Percentiles rank a stretch among this genome's conserved stretches.
phyloP scores from a whole-genome alignment of 2,888 invertebrate genomes.

The Athrips mouffetella region DNA sequence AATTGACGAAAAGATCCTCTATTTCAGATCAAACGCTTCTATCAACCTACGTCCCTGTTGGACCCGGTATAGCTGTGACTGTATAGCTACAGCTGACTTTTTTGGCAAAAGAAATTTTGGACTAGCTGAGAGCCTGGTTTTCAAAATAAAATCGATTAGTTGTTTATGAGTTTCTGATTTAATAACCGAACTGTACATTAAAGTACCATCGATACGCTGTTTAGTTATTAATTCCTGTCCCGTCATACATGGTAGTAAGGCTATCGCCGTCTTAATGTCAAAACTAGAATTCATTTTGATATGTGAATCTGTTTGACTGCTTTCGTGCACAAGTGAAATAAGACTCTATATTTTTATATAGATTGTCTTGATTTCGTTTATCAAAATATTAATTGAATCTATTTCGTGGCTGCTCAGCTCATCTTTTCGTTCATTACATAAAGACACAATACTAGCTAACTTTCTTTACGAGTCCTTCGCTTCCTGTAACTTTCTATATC shows the following conservation, averaged over 20 bases:
- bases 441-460: neutral
- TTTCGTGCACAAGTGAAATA: neutral
- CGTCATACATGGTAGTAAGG: neutral
- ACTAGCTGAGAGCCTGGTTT: neutral
- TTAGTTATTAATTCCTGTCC: neutral
- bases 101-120: slow-evolving; percentile 1
- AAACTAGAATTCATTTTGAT: neutral
- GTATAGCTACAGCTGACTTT: neutral
- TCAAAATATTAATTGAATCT: neutral
- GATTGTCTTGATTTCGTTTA: neutral
- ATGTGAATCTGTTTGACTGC: neutral
- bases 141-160: neutral
- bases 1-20: neutral
- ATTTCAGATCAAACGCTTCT: neutral
- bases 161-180: no score
- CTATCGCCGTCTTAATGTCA: neutral
- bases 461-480: neutral
- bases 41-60: neutral
- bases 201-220: neutral
- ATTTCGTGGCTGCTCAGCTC: neutral
- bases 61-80: neutral
- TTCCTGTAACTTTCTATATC: neutral
- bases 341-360: neutral
- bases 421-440: neutral
- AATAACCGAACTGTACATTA: no score